These are phyloP conservation scores for Addax nasomaculatus DNA, from an alignment of 2,113 vertebrate species.

Conservation along the genomic window DNA sequence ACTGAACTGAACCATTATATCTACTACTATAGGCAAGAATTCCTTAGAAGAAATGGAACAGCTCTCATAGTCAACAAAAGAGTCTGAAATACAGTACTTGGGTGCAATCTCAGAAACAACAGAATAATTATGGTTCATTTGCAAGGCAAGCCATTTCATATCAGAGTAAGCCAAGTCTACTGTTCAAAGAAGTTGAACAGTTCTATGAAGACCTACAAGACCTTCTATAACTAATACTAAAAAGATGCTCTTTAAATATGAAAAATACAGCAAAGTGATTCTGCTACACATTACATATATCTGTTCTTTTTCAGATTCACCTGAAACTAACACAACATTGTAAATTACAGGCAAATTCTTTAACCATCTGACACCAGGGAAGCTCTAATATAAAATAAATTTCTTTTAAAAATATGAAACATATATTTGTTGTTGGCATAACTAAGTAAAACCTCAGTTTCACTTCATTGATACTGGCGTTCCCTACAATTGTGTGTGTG, in stretches of 20 bases:
- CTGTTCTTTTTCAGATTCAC: not conserved
- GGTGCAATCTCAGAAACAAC: not conserved
- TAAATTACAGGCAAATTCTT: not conserved
- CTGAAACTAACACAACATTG: not conserved
- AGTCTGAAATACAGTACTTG: not conserved
- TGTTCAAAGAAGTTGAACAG: not conserved
- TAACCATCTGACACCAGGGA: not conserved
- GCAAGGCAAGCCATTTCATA: not conserved
- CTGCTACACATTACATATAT: not conserved
- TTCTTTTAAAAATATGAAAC: not conserved
- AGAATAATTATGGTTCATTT: not conserved
- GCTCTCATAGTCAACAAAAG: not conserved
- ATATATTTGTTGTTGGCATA: not conserved
- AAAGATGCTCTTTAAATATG: not conserved
- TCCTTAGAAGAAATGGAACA: not conserved
- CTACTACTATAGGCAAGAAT: not conserved
- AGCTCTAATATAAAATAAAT: not conserved
- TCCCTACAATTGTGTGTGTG: not conserved
- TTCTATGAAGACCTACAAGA: not conserved
- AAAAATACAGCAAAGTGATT: not conserved
- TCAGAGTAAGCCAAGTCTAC: not conserved
- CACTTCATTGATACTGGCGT: not conserved
- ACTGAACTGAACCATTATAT: not conserved
- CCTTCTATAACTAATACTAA: not conserved
- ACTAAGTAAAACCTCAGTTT: not conserved